Evolutionary conservation across 2,113 vertebrate species (phyloP).

Genomic region (Bos indicus): DNA sequence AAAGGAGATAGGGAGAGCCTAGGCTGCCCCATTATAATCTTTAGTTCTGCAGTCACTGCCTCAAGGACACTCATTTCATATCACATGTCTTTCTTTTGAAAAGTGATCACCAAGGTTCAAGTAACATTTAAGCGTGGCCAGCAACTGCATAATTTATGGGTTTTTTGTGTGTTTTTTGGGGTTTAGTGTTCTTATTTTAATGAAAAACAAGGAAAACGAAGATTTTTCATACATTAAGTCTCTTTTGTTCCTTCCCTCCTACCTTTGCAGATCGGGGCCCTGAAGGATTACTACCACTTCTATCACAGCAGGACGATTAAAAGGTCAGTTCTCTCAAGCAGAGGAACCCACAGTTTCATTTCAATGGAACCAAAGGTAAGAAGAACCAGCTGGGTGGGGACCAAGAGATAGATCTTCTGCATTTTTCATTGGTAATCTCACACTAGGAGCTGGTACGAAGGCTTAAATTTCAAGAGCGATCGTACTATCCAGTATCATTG

Average conservation of each 20-base stretch:
- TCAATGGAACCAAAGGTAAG: slow-evolving; percentile 99
- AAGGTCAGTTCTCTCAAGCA: slow-evolving; percentile 94
- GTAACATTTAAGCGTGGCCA: slow-evolving; percentile 78
- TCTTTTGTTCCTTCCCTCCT: slow-evolving; percentile 33
- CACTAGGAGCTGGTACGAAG: slow-evolving; percentile 50
- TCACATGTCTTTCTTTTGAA: slow-evolving; percentile 82
- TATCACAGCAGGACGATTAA: slow-evolving; percentile 99
- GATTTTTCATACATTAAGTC: slow-evolving; percentile 65
- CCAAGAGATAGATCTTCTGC: slow-evolving; percentile 75
- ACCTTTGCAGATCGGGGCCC: slow-evolving; percentile 90
- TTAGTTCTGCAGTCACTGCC: slow-evolving; percentile 73
- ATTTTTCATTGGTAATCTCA: slow-evolving; percentile 86
- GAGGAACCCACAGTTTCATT: slow-evolving; percentile 98
- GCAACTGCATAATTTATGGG: slow-evolving; percentile 83
- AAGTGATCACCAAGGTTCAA: slow-evolving; percentile 81
- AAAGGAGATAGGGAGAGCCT: slow-evolving; percentile 70
- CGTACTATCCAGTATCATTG: slow-evolving; percentile 61
- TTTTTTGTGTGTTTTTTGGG: slow-evolving; percentile 59
- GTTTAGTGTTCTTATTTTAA: slow-evolving; percentile 44
- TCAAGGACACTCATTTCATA: slow-evolving; percentile 81
- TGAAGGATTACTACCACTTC: slow-evolving; percentile 99
- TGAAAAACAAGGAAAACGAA: slow-evolving; percentile 63
- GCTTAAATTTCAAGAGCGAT: slow-evolving; percentile 72
- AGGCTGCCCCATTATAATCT: slow-evolving; percentile 78
- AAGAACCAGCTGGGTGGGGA: slow-evolving; percentile 69